These are phyloP conservation scores for Pipistrellus kuhlii DNA, from an alignment of 2,797 vertebrate genomes.

Conservation along the genomic window DNA sequence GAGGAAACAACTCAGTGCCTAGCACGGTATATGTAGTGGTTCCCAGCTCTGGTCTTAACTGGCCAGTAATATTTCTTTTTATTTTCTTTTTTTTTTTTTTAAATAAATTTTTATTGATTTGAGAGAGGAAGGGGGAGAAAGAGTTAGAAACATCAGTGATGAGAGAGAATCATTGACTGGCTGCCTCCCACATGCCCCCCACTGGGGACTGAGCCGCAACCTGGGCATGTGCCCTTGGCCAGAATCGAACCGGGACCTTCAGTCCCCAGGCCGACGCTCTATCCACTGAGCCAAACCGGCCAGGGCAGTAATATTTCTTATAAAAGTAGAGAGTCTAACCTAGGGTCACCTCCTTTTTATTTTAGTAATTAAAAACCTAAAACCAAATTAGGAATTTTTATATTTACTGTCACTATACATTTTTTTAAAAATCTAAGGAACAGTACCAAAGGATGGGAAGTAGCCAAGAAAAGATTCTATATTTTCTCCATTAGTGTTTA, in stretches of 20 bases:
- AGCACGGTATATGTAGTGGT: background rate
- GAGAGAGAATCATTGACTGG: too few species aligned
- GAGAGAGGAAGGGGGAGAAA: too few species aligned
- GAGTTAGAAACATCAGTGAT: too few species aligned
- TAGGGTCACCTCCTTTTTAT: background rate
- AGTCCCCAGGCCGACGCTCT: too few species aligned
- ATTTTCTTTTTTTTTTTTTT: too few species aligned
- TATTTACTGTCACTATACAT: background rate
- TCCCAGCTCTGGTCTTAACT: background rate
- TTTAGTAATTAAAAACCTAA: conserved; percentile 42
- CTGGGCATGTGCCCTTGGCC: too few species aligned
- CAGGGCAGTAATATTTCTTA: background rate
- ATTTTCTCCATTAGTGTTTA: conserved; percentile 2
- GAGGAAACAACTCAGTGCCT: background rate
- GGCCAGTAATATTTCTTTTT: background rate
- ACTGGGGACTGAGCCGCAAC: too few species aligned
- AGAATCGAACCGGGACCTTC: too few species aligned
- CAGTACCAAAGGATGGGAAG: background rate
- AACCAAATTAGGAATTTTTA: background rate
- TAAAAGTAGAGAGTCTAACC: background rate
- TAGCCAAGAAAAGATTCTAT: conserved; percentile 3
- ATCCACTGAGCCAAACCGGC: too few species aligned
- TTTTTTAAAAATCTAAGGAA: background rate
- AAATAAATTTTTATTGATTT: too few species aligned
- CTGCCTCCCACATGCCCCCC: too few species aligned